Evolutionary conservation across 2,797 vertebrate genomes (phyloP).

Genomic region (Danio aesculapii): DNA sequence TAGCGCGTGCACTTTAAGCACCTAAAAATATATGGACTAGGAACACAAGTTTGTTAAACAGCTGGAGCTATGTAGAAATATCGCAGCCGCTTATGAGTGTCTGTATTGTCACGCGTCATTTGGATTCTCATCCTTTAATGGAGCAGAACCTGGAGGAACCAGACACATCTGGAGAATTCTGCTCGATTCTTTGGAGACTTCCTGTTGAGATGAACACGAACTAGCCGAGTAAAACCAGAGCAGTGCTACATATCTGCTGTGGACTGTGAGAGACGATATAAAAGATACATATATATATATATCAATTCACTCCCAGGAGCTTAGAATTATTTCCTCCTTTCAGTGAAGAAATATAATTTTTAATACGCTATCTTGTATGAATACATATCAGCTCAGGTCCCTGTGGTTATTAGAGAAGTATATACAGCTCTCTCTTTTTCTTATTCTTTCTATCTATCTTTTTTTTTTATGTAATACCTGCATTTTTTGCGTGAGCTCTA

Average conservation of each 20-base stretch:
- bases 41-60: constrained; percentile 45
- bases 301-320: constrained; percentile 2
- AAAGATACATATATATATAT: constrained; percentile 12
- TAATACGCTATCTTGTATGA: constrained; percentile 70
- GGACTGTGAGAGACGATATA: constrained; percentile 6
- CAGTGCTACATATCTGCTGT: constrained; percentile 1
- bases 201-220: constrained; percentile 12
- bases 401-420: constrained; percentile 56
- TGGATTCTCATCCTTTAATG: constrained; percentile 68
- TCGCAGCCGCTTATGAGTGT: constrained; percentile 65
- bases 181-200: constrained; percentile 2
- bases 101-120: constrained; percentile 65
- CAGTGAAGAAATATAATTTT: constrained; percentile 69
- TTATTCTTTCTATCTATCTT: background rate
- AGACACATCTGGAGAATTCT: constrained; percentile 52
- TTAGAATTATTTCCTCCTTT: constrained; percentile 15
- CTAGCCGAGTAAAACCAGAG: constrained; percentile 18
- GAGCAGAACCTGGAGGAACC: constrained; percentile 66
- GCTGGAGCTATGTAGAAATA: constrained; percentile 63
- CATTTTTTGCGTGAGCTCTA: constrained; percentile 74
- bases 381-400: constrained; percentile 74
- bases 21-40: constrained; percentile 43
- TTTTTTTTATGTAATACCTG: constrained; percentile 72
- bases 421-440: constrained; percentile 18
- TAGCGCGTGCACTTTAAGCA: background rate